These are phyloP conservation scores for Plagodis pulveraria DNA, from an alignment of 2,888 invertebrate species.

Conservation along the genomic window DNA sequence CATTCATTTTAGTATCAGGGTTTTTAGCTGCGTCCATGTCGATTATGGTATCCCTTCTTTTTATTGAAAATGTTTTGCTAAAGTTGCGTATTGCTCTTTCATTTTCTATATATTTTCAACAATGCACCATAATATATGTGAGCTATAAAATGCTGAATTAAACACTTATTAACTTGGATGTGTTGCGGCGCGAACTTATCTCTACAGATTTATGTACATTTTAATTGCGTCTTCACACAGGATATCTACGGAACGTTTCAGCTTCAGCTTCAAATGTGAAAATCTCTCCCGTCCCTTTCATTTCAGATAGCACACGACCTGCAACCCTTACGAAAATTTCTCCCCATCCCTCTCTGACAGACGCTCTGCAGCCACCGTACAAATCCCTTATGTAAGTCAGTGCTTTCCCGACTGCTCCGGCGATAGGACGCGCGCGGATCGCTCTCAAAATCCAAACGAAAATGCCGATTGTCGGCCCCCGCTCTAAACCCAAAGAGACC, in stretches of 20 bases:
- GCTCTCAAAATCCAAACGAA: slow-evolving; percentile 46
- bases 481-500: slow-evolving; percentile 38
- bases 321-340: slow-evolving; percentile 67
- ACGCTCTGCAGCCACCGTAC: slow-evolving; percentile 68
- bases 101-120: slow-evolving; percentile 2
- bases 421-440: slow-evolving; percentile 55
- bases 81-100: background rate
- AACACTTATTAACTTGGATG: slow-evolving; percentile 63
- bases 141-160: slow-evolving; percentile 57
- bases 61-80: background rate
- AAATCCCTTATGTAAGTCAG: slow-evolving; percentile 83
- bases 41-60: slow-evolving; percentile 5
- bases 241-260: slow-evolving; percentile 68
- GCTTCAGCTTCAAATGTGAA: slow-evolving; percentile 62
- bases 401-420: slow-evolving; percentile 55
- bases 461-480: slow-evolving; percentile 58
- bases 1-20: slow-evolving; percentile 16
- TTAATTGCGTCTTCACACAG: slow-evolving; percentile 81
- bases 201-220: slow-evolving; percentile 74
- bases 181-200: slow-evolving; percentile 60
- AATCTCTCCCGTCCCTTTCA: slow-evolving; percentile 70
- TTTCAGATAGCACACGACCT: slow-evolving; percentile 55
- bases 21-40: slow-evolving; percentile 42
- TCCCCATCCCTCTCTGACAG: slow-evolving; percentile 67
- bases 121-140: slow-evolving; percentile 35